Evolutionary conservation across 2,797 vertebrate genomes (phyloP).

Genomic region (Chaenodraco wilsoni): DNA sequence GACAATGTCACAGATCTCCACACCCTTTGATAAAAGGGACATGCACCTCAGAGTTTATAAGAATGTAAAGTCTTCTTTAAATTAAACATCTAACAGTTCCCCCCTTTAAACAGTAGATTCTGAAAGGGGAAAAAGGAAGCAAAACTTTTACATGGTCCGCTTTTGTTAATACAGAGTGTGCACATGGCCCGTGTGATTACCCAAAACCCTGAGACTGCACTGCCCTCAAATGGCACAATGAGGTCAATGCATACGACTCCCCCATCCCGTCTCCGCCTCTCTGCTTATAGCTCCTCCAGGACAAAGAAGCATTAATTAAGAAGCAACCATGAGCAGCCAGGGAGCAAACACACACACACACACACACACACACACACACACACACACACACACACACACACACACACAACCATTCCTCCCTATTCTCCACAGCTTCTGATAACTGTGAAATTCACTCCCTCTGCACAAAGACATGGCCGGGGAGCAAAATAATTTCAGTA

Average conservation of each 20-base stretch:
- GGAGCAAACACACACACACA: constrained; percentile 68
- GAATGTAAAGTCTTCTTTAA: neutral
- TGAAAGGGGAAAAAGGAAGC: constrained; percentile 30
- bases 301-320: constrained; percentile 86
- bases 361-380: constrained; percentile 45
- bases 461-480: constrained; percentile 82
- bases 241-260: constrained; percentile 76
- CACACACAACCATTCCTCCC: constrained; percentile 79
- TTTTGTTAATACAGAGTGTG: constrained; percentile 54
- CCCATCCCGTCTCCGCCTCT: constrained; percentile 52
- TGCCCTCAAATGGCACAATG: constrained; percentile 89
- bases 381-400: constrained; percentile 78
- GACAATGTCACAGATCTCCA: neutral
- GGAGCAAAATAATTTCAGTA: constrained; percentile 90
- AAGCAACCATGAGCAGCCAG: constrained; percentile 85
- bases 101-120: constrained; percentile 22
- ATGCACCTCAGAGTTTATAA: neutral
- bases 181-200: constrained; percentile 36
- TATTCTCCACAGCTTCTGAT: constrained; percentile 83
- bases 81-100: neutral
- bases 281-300: constrained; percentile 72
- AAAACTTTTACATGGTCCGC: constrained; percentile 59
- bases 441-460: constrained; percentile 90
- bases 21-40: neutral
- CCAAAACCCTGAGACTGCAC: constrained; percentile 86